These are phyloP conservation scores for Perca schrenkii DNA, from an alignment of 2,113 vertebrate species.

Conservation along the genomic window DNA sequence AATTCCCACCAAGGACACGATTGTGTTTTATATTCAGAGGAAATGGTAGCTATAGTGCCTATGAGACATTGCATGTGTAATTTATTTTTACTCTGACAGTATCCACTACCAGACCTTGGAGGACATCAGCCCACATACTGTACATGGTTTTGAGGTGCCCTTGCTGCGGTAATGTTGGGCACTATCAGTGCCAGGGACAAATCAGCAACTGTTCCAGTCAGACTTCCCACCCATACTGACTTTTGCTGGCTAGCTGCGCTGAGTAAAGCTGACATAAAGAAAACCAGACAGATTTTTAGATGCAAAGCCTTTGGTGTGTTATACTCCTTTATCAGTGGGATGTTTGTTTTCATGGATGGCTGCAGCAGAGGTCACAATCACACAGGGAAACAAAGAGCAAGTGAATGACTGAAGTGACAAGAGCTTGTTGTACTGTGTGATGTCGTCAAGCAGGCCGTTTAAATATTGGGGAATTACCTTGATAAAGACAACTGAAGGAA, in stretches of 20 bases:
- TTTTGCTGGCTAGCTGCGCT: constrained; percentile 10
- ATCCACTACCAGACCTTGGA: constrained; percentile 50
- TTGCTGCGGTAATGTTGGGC: constrained; percentile 44
- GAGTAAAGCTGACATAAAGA: constrained; percentile 33
- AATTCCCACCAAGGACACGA: constrained; percentile 58
- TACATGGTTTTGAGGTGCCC: constrained; percentile 55
- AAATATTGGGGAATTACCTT: constrained; percentile 49
- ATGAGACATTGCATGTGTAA: constrained; percentile 25
- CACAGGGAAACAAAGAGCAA: constrained; percentile 40
- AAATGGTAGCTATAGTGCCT: constrained; percentile 37
- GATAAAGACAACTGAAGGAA: constrained; percentile 57
- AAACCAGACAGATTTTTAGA: constrained; percentile 37
- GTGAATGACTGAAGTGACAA: constrained; percentile 30
- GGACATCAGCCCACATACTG: constrained; percentile 42
- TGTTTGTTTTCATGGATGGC: constrained; percentile 49
- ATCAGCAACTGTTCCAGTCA: constrained; percentile 41
- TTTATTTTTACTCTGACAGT: constrained; percentile 58
- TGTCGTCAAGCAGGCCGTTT: constrained; percentile 45
- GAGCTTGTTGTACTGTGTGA: constrained; percentile 16
- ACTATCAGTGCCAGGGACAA: constrained; percentile 46
- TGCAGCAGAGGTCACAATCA: constrained; percentile 52
- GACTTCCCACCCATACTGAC: constrained; percentile 36
- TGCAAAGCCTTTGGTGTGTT: constrained; percentile 42
- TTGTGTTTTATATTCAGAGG: constrained; percentile 56
- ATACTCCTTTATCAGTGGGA: constrained; percentile 50